Base-by-base conservation (phyloP, 2,797 vertebrate genomes). In the Chromis chromis region DNA sequence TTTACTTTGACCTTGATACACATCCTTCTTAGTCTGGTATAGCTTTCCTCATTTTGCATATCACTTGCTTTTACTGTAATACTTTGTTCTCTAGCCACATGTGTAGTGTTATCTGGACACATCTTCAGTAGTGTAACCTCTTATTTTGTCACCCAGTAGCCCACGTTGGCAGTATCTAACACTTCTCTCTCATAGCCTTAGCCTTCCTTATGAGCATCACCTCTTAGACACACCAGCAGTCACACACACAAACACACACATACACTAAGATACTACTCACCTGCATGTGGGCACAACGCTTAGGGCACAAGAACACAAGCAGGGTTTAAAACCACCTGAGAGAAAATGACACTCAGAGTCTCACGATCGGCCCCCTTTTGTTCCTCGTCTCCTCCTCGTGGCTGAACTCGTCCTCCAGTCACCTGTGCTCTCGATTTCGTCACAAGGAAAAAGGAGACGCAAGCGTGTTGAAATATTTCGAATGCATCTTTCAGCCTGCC, bases 1-100 rank as follows among this genome's bases (percentile, higher is more conserved):
- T 93, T 93, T 93, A 93, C 90, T 93, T 92, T 93, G 90, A 93
- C 92, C 91, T 93, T 91, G 90, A 90, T 90, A 89, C 92, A 92
- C 92, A 81, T 85, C 88, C 89, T 91, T 89, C 82, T 83, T 86
- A 92, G 92, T 90, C 86, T 91, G 85, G 79, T 88, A 61, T 90
- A 93, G 89, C 88, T 89, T 88, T 90, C 79, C 78, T 91, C 71
- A 91, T 90, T 91, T 91, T 92, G 88, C 90, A 92, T 88, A 92
- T 84, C 92, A 93, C 93, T 36, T 88, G 92, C 92, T 93, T 93
- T 56, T 89, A 88, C 82, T 86, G 82, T 90, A 76, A 84, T 84
- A 87, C 79, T 40, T 31, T 78, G 79, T 92, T 85, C 87, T 84
- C 36, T 84, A 91, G 89, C 87, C 91, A 93, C 93, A 91, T 91